Evolutionary conservation across 2,888 invertebrate species (phyloP), one percentile per base, ranked within the genome.

Genomic region (Griposia aprilina): DNA sequence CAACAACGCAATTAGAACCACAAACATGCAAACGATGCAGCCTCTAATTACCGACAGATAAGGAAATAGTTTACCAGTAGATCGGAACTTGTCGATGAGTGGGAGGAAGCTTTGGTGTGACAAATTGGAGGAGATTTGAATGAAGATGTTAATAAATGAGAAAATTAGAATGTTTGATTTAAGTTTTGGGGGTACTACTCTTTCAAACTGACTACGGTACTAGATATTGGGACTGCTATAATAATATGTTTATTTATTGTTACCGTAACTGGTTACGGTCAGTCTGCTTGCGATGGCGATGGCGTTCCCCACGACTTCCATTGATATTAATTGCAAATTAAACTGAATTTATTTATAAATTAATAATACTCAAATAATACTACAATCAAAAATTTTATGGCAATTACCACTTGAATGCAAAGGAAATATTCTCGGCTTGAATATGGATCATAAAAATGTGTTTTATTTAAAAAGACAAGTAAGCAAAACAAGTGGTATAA

Each of bases 1-100:
- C 84, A 84, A 84, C 80, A 76, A 70, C 57, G 70, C 85, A 86
- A 88, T 88, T 87, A 85, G 67, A 55, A 79, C 79, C 76, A 55
- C 83, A 76, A 74, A 78, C 78, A 87, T 81, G 65, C 68, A 78
- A 36, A 76, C 82, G 76, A 84, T 79, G 87, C 81, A 82, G 73
- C 60, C 57, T 80, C 81, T 85, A 82, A 87, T 85, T 87, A 82
- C 65, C 26, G 48, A 48, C 20, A 76, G 81, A 85, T 85, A 88
- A 85, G 85, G 81, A 80, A 87, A 86, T 86, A 78, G 83, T 77
- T 79, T 62, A 74, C 71, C 41, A 41, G 57, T 13, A 13, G 74
- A 67, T 65, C 15, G 66, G 59, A 68, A 82, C 78, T 68, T 45
- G 26, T 41, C 11, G 57, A 45, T 41, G 26, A 50, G 57, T 71